Base-by-base conservation (phyloP, 2,797 vertebrate species). In the Scyliorhinus canicula region DNA sequence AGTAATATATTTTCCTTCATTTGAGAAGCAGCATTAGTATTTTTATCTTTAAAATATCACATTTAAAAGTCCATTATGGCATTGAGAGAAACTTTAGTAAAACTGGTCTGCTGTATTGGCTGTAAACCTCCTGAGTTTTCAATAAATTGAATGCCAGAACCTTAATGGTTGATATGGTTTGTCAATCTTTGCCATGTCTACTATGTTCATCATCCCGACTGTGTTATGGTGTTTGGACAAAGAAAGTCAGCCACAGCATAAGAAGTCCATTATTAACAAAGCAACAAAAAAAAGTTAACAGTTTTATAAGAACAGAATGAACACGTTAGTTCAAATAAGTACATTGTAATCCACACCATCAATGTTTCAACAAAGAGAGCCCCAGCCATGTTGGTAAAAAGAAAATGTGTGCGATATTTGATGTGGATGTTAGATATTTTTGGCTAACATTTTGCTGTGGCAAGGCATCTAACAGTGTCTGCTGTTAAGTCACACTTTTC, bases 341-440 rank as follows among this genome's bases (percentile, higher is more conserved):
- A 82, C 24, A 82, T 82, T 82, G 19, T 26, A 65, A 65, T 65
- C 63, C 63, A 21, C 63, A 65, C 63, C 16, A 65, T 65, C 63
- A 65, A 65, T 65, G 63, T 65, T 19, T 65, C 63, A 65, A 86
- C 50, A 86, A 55, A 86, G 50, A 55, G 84, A 55, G 50, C 12
- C 84, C 84, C 28, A 55, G 84, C 9, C 52, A 55, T 52, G 28
- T 35, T 55, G 52, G 26, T 55, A 86, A 86, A 28, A 55, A 55
- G 52, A n/a, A 88, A 57, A 88, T 24, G 21, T 91, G n/a, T n/a
- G 60, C 24, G 28, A n/a, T n/a, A 44, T 91, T 91, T 65, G n/a
- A 40, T 44, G 60, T 91, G 88, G n/a, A 31, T 91, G 57, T 91
- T 91, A 65, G 60, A 26, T 91, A 91, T 65, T 91, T 65, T 91